A percentile compares a stretch with the other conserved stretches of the same genome.
Conservation (phyloP, 2,797 vertebrate genomes). For the Alauda arvensis region DNA sequence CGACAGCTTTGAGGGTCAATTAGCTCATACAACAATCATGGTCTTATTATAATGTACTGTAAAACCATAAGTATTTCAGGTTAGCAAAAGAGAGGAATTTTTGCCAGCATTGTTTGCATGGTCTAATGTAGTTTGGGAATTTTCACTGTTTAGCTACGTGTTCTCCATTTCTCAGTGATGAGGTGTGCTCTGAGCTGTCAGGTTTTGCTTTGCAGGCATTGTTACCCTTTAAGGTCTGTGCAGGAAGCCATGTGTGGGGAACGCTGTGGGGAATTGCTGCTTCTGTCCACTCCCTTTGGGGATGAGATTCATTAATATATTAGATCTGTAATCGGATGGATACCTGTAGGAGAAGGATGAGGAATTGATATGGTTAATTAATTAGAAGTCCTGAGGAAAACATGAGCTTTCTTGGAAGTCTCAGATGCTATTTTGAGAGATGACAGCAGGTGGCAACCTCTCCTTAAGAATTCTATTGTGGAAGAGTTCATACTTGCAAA, state of each 20-base stretch:
- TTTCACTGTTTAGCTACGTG: neutral
- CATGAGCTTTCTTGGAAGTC: neutral
- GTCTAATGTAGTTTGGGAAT: neutral
- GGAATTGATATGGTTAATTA: neutral
- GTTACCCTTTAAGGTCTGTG: neutral
- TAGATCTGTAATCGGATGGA: neutral
- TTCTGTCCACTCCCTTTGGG: neutral
- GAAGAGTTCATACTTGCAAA: neutral
- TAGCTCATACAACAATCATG: neutral
- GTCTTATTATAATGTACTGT: neutral
- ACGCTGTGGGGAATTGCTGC: neutral
- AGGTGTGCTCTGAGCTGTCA: neutral
- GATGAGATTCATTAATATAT: neutral
- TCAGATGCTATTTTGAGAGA: neutral
- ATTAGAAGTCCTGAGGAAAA: neutral
- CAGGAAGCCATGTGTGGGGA: neutral
- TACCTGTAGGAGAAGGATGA: neutral
- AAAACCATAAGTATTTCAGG: neutral
- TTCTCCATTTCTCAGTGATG: neutral
- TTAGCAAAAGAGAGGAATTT: neutral
- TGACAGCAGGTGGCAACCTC: slow-evolving; percentile 33
- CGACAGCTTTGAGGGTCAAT: neutral
- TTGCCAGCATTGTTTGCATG: neutral
- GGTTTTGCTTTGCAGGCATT: neutral
- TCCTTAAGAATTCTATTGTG: neutral